Conservation (phyloP, 2,113 vertebrate species). For the Colaptes auratus region DNA sequence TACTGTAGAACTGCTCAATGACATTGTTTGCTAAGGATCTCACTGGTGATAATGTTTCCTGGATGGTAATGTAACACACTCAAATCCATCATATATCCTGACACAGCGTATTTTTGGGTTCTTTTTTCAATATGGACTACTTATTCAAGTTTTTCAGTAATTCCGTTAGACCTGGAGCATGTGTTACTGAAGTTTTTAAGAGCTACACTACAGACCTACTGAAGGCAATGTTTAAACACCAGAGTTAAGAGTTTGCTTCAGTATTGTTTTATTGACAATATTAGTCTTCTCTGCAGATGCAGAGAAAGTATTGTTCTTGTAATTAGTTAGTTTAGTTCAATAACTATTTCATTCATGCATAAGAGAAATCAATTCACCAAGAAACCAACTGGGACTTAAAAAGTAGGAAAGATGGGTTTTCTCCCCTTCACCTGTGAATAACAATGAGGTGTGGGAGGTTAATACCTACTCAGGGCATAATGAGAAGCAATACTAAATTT, state of each 20-base stretch:
- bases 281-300: not conserved
- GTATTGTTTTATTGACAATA: not conserved
- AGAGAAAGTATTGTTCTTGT: conserved; percentile 7
- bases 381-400: conserved; percentile 23
- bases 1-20: not conserved
- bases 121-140: not conserved
- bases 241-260: not conserved
- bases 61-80: not conserved
- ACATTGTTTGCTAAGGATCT: not conserved
- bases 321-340: conserved; percentile 2
- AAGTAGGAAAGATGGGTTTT: conserved; percentile 48
- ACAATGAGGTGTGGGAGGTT: conserved; percentile 46
- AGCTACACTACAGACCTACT: not conserved
- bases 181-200: not conserved
- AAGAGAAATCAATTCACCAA: conserved; percentile 27
- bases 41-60: not conserved
- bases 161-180: not conserved
- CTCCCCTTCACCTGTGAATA: conserved; percentile 10
- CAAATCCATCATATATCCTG: not conserved
- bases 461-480: not conserved
- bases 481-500: not conserved
- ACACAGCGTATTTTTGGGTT: not conserved
- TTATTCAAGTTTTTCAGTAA: not conserved
- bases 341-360: conserved; percentile 36
- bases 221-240: not conserved